Conservation (phyloP, 2,797 vertebrate species). For the Pitangus sulphuratus region DNA sequence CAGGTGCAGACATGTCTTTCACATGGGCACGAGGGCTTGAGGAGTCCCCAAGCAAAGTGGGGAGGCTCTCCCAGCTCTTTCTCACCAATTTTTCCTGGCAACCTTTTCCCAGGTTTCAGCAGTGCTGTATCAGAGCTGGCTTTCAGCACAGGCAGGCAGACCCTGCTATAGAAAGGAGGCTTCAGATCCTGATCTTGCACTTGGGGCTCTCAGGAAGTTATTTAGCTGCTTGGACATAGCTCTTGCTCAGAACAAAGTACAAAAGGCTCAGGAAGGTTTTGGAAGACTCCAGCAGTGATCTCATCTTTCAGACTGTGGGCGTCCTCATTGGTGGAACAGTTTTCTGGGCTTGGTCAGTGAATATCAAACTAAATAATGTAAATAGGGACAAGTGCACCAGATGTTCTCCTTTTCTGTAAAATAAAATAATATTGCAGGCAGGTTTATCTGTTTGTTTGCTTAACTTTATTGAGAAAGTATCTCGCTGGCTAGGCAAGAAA, state of each 20-base stretch:
- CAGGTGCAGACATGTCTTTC: not conserved
- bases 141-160: not conserved
- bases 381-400: not conserved
- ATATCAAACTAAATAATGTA: not conserved
- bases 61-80: not conserved
- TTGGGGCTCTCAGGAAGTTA: not conserved
- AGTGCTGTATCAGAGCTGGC: not conserved
- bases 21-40: not conserved
- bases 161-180: accelerated
- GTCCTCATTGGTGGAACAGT: not conserved
- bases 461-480: not conserved
- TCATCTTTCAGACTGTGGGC: not conserved
- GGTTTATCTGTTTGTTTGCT: not conserved
- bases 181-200: accelerated
- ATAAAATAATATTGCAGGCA: not conserved
- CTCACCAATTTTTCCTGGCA: not conserved
- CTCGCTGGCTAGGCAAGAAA: not conserved
- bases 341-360: not conserved
- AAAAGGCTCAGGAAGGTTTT: not conserved
- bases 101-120: not conserved
- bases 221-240: not conserved
- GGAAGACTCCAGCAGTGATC: not conserved
- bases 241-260: not conserved
- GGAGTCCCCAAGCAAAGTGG: not conserved
- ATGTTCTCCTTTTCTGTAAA: not conserved